Percentiles rank a stretch among this genome's conserved stretches.
Evolutionary conservation across 2,797 vertebrate species (phyloP).

Genomic region (Champsocephalus gunnari): DNA sequence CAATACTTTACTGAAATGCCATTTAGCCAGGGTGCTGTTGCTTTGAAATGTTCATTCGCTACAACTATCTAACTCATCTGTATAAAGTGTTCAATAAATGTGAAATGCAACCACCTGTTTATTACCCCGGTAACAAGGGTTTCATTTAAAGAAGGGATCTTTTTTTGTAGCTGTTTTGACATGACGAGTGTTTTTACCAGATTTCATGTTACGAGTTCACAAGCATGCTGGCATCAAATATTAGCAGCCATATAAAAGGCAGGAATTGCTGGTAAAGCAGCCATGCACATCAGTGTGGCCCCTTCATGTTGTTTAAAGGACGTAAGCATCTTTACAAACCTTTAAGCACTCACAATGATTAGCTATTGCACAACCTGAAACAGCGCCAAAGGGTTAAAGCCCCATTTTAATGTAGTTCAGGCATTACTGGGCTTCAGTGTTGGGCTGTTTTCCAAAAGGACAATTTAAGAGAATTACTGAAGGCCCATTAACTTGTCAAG

Average conservation of each 20-base stretch:
- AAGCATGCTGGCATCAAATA: not conserved
- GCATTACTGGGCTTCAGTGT: conserved; percentile 75
- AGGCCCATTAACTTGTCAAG: conserved; percentile 84
- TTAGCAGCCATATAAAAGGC: conserved; percentile 1
- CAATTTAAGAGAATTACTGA: conserved; percentile 85
- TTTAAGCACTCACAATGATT: conserved; percentile 84
- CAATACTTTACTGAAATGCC: conserved; percentile 21
- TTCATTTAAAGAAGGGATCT: not conserved
- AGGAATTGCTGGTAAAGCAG: conserved; percentile 27
- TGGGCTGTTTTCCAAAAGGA: conserved; percentile 82
- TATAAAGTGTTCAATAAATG: not conserved
- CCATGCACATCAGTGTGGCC: conserved; percentile 28
- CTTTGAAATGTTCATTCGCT: conserved; percentile 9
- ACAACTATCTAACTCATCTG: conserved; percentile 9
- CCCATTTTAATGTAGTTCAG: conserved; percentile 80
- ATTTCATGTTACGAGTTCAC: conserved; percentile 9
- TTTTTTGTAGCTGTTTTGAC: conserved; percentile 8
- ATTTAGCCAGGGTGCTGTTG: conserved; percentile 4
- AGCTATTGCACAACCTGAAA: conserved; percentile 82
- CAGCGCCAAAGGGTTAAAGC: conserved; percentile 80
- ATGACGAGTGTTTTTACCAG: conserved; percentile 10
- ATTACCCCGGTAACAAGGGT: conserved; percentile 6
- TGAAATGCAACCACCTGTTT: not conserved
- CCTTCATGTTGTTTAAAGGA: conserved; percentile 67
- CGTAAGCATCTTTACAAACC: conserved; percentile 69